Conservation (phyloP, 2,113 vertebrate species). For the Carlito syrichta region DNA sequence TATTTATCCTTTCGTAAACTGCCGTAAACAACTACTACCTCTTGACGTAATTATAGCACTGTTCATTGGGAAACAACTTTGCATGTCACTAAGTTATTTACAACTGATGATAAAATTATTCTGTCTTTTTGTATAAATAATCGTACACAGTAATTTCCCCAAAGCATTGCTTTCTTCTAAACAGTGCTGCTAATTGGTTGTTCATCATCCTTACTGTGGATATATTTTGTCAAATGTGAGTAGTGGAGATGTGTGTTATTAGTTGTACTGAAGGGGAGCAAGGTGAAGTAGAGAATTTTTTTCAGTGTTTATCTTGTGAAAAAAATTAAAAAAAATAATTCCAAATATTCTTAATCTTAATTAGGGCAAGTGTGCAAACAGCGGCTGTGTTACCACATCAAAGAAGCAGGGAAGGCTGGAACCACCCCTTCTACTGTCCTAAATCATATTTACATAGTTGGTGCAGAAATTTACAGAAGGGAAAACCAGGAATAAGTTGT, state of each 20-base stretch:
- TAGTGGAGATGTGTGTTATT: not conserved
- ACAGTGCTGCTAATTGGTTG: not conserved
- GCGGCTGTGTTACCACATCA: not conserved
- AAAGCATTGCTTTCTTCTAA: not conserved
- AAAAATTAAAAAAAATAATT: conserved; percentile 1
- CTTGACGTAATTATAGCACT: conserved; percentile 18
- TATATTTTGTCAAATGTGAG: not conserved
- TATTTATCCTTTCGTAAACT: conserved; percentile 19
- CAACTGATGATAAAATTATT: not conserved
- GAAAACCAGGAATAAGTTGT: not conserved
- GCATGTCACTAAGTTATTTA: not conserved
- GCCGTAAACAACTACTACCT: not conserved
- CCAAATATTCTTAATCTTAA: not conserved
- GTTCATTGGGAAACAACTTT: not conserved
- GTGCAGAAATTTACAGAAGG: not conserved
- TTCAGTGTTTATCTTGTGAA: not conserved
- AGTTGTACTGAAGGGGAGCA: not conserved
- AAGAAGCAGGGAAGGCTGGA: not conserved
- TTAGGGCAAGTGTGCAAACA: fast-evolving
- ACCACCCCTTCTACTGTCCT: not conserved
- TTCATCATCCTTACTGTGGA: not conserved
- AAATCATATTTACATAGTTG: not conserved
- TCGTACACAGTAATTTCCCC: not conserved
- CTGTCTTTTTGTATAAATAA: not conserved
- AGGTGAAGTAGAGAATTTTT: not conserved